Conservation (phyloP, 2,113 vertebrate genomes). For the Papio anubis region DNA sequence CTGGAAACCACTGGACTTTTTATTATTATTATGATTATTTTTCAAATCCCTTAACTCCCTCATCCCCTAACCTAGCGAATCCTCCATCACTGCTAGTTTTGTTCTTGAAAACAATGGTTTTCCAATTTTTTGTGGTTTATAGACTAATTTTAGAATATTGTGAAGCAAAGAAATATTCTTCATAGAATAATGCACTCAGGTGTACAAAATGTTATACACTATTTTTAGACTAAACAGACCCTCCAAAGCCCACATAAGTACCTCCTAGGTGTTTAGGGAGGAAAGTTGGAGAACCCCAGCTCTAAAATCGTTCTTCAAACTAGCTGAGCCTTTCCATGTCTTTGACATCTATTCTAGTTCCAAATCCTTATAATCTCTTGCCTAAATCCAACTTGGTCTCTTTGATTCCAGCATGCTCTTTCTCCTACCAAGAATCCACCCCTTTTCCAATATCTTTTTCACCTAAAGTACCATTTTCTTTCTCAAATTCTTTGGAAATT, state of each 20-base stretch:
- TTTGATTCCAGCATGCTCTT: not conserved
- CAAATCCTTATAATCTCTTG: not conserved
- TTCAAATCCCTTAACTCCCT: not conserved
- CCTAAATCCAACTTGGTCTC: not conserved
- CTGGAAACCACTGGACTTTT: not conserved
- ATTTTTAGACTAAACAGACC: not conserved
- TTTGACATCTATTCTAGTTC: not conserved
- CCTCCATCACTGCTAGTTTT: not conserved
- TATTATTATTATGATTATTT: not conserved
- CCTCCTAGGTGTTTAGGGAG: not conserved
- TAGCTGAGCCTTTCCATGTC: not conserved
- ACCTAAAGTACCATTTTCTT: not conserved
- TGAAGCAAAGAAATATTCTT: not conserved
- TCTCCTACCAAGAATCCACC: not conserved
- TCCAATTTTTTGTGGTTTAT: not conserved
- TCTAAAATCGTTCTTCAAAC: not conserved
- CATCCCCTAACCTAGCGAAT: not conserved
- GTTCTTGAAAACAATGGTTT: not conserved
- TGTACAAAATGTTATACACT: not conserved
- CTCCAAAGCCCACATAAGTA: not conserved
- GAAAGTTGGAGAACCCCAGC: not conserved
- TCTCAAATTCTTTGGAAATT: not conserved
- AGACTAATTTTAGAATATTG: not conserved
- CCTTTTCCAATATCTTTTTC: not conserved
- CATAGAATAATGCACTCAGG: not conserved